Percentiles rank a stretch among this genome's conserved stretches.
Evolutionary conservation across 2,113 vertebrate genomes (phyloP).

Genomic region (Acinonyx jubatus): DNA sequence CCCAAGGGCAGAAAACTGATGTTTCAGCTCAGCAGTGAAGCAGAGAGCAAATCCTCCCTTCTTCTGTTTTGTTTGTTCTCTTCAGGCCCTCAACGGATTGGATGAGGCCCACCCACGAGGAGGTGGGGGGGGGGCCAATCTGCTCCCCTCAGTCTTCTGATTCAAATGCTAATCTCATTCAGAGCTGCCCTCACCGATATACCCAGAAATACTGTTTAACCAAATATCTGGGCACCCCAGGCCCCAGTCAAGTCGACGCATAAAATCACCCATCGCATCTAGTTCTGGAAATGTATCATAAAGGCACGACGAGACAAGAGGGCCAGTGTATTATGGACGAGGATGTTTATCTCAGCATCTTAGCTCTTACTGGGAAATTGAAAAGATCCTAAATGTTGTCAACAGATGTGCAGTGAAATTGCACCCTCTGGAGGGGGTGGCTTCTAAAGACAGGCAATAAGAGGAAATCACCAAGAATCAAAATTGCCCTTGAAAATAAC

Average conservation of each 20-base stretch:
- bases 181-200: background rate
- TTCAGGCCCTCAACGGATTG: background rate
- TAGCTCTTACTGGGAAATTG: background rate
- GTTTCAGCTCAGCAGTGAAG: background rate
- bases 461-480: background rate
- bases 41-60: background rate
- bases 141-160: background rate
- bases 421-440: slow-evolving; percentile 57
- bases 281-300: background rate
- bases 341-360: background rate
- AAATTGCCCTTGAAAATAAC: background rate
- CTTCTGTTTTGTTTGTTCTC: background rate
- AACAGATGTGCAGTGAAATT: slow-evolving; percentile 52
- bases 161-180: background rate
- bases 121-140: background rate
- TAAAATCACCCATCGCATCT: background rate
- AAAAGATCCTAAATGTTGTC: background rate
- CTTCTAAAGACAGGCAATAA: slow-evolving; percentile 25
- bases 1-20: background rate
- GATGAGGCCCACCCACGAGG: background rate
- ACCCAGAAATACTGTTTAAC: slow-evolving; percentile 5
- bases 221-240: background rate
- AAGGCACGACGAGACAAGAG: background rate
- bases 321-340: background rate
- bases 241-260: background rate